A percentile compares a stretch with the other conserved stretches of the same genome.
Evolutionary conservation across 2,888 invertebrate species (phyloP).

Genomic region (Smittia sp.): DNA sequence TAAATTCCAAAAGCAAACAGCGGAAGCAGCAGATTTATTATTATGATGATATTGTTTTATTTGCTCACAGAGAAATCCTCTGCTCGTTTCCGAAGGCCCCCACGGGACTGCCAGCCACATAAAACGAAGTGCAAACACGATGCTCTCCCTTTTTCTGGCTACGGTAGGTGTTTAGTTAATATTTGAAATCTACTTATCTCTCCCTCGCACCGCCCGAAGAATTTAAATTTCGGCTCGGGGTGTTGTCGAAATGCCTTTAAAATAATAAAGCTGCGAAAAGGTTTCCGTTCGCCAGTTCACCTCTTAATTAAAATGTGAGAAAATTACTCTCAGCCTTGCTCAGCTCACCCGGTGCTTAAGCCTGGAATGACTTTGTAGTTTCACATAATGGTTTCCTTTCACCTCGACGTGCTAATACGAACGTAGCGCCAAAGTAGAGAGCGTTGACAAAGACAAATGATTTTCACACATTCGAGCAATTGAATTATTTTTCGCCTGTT

Average conservation of each 20-base stretch:
- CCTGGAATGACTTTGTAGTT: neutral
- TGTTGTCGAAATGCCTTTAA: too few species aligned
- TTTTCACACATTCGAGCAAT: slow-evolving; percentile 3
- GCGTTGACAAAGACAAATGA: slow-evolving; percentile 38
- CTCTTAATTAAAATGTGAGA: neutral
- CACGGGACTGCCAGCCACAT: slow-evolving; percentile 16
- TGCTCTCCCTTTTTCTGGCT: neutral
- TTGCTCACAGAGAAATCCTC: slow-evolving; percentile 28
- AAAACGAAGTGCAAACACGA: slow-evolving; percentile 35
- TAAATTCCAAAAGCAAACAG: slow-evolving; percentile 37
- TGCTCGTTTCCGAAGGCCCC: neutral
- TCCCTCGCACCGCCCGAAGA: too few species aligned
- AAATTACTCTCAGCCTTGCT: too few species aligned
- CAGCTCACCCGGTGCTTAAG: too few species aligned
- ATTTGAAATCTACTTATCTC: neutral
- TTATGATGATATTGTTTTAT: slow-evolving; percentile 41
- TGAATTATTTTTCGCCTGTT: neutral
- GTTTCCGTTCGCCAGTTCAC: too few species aligned
- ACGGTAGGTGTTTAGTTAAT: neutral
- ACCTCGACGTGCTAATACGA: neutral
- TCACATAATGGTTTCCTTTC: neutral
- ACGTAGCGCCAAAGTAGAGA: neutral
- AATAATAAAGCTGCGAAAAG: too few species aligned
- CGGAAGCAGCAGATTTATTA: slow-evolving; percentile 35
- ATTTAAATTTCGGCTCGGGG: too few species aligned